Conservation (phyloP, 2,797 vertebrate species). For the Cheirogaleus major region DNA sequence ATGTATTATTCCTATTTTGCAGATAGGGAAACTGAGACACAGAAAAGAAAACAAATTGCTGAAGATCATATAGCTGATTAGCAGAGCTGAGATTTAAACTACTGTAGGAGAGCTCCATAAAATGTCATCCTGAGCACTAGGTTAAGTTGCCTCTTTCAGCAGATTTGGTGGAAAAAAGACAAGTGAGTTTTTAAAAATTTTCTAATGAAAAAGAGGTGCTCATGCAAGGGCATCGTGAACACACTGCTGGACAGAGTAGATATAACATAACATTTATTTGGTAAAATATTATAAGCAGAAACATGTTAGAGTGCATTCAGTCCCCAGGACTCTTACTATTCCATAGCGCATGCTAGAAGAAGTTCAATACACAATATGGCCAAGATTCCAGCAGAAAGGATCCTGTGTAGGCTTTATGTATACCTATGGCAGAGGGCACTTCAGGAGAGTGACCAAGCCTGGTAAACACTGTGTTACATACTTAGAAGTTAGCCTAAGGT, state of each 20-base stretch:
- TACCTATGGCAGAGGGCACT: background rate
- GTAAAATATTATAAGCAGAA: background rate
- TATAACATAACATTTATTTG: background rate
- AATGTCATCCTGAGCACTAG: background rate
- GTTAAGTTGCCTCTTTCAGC: background rate
- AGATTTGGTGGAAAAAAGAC: background rate
- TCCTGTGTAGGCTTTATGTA: too few relatives aligned
- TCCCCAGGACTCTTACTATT: accelerated
- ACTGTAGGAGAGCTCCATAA: background rate
- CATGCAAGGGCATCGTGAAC: background rate
- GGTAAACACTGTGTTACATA: too few relatives aligned
- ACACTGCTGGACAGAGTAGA: background rate
- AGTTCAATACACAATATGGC: background rate
- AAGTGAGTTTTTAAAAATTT: background rate
- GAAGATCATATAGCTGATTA: background rate
- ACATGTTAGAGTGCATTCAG: background rate
- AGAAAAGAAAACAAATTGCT: background rate
- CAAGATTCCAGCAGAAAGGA: background rate
- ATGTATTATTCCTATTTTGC: background rate
- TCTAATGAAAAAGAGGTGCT: background rate
- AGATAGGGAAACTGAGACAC: background rate
- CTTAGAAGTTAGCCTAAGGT: background rate
- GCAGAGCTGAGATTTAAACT: background rate
- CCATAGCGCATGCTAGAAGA: background rate
- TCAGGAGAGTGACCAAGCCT: accelerated